Base-by-base conservation (phyloP, 2,888 invertebrate genomes). In the Drosophila nr. perissopoda region DNA sequence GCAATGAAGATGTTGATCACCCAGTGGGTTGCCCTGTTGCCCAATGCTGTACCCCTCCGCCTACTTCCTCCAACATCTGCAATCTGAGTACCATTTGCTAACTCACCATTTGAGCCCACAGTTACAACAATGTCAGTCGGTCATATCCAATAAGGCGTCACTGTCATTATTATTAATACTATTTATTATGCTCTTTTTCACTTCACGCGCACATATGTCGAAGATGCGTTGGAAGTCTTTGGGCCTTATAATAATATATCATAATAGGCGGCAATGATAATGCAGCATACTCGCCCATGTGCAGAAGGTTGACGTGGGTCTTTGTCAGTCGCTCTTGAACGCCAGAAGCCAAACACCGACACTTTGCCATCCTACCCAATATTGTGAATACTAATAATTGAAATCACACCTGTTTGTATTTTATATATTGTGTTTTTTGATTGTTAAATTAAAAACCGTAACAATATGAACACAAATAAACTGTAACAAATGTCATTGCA, bases 1-100 rank as follows among this genome's bases (percentile, higher is more conserved):
- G 83, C 87, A 83, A 83, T 83, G 83, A 74, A 88, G 80, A 76
- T 88, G 76, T 76, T 69, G 80, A 79, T 59, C 88, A 62, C 54
- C 25, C 21, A 53, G 70, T 76, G 70, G 70, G 36, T 33, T 38
- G 61, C 70, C 59, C 70, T 62, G 27, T 77, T 77, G 62, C 71
- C 57, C 65, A 80, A 77, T 68, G 10, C 6, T 38, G 27, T 33
- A n/a, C 29, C 5, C 34, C 13, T 10, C 11, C n/a, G 8, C 33
- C 33, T 4, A 33, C 36, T 18, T 25, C 4, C 18, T 2, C 18
- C 27, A 27, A 29, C 36, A 36, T 36, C 16, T 3, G 4, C 10
- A 25, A n/a, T n/a, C 21, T 21, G 7, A 38, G 33, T 29, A 13
- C n/a, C 53, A 54, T 33, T 33, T 53, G 59, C 27, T 27, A 31